Conservation (phyloP, 2,888 invertebrate genomes). For the Lepidocyrtoides sp. region DNA sequence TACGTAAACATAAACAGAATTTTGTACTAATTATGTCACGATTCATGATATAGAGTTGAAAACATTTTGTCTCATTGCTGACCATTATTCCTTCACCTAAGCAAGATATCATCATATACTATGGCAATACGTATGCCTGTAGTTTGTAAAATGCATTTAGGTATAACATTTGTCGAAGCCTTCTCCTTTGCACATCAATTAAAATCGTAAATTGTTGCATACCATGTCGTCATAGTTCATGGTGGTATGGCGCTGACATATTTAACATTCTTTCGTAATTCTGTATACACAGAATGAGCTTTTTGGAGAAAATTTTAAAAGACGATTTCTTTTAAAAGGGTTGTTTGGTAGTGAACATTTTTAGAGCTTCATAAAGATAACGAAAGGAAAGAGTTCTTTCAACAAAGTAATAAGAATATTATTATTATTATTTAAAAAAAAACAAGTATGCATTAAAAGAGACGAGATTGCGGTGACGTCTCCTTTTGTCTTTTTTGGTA, state of each 20-base stretch:
- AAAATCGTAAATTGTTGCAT: background rate
- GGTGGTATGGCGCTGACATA: conserved; percentile 5
- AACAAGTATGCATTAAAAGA: background rate
- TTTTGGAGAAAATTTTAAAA: conserved; percentile 44
- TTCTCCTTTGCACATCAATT: background rate
- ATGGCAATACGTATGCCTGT: background rate
- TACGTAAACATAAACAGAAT: background rate
- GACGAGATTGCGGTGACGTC: conserved; percentile 45
- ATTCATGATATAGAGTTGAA: conserved; percentile 12
- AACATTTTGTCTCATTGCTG: background rate
- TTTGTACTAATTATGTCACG: conserved; percentile 25
- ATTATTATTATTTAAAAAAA: background rate
- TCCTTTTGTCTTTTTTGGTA: conserved; percentile 34
- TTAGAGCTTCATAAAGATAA: conserved; percentile 77
- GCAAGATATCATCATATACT: background rate
- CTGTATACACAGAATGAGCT: background rate
- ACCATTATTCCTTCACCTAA: conserved; percentile 8
- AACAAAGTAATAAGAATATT: conserved; percentile 3
- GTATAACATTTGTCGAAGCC: background rate
- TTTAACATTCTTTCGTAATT: conserved; percentile 48
- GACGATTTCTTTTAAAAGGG: conserved; percentile 64
- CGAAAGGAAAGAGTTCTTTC: conserved; percentile 23
- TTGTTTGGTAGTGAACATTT: conserved; percentile 57
- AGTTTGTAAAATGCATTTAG: background rate
- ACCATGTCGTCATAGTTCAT: conserved; percentile 35